These are phyloP conservation scores for Puntigrus tetrazona DNA, from an alignment of 2,113 vertebrate species.

Conservation along the genomic window DNA sequence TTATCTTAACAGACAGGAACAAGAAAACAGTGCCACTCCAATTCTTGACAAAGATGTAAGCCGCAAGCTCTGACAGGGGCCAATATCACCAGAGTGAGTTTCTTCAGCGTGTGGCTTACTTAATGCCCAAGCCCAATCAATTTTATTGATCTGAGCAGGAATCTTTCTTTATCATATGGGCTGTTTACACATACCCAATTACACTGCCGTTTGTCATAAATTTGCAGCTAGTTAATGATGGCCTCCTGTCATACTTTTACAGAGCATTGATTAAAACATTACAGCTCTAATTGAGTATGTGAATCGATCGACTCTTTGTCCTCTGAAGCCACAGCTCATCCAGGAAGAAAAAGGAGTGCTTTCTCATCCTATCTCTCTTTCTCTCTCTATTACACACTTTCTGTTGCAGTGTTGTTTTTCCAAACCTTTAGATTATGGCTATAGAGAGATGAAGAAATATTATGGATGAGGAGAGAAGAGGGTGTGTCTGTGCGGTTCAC, in stretches of 20 bases:
- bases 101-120: constrained; percentile 51
- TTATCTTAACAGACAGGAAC: constrained; percentile 24
- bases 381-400: background rate
- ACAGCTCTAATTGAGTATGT: constrained; percentile 61
- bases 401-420: background rate
- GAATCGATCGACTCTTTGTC: constrained; percentile 52
- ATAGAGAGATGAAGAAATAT: background rate
- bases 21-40: background rate
- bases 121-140: constrained; percentile 60
- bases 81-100: constrained; percentile 42
- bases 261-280: constrained; percentile 66
- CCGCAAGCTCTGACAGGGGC: constrained; percentile 21
- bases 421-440: background rate
- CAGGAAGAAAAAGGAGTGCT: background rate
- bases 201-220: constrained; percentile 59
- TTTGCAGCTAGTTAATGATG: constrained; percentile 55
- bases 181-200: constrained; percentile 63
- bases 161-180: constrained; percentile 56
- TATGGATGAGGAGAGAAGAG: background rate
- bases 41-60: constrained; percentile 13
- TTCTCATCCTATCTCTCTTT: background rate
- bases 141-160: constrained; percentile 57
- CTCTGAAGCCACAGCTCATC: constrained; percentile 42
- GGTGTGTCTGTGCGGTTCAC: background rate
- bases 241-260: constrained; percentile 60